phyloP scores from a whole-genome alignment of 2,113 vertebrate species.

The Strigops habroptila region DNA sequence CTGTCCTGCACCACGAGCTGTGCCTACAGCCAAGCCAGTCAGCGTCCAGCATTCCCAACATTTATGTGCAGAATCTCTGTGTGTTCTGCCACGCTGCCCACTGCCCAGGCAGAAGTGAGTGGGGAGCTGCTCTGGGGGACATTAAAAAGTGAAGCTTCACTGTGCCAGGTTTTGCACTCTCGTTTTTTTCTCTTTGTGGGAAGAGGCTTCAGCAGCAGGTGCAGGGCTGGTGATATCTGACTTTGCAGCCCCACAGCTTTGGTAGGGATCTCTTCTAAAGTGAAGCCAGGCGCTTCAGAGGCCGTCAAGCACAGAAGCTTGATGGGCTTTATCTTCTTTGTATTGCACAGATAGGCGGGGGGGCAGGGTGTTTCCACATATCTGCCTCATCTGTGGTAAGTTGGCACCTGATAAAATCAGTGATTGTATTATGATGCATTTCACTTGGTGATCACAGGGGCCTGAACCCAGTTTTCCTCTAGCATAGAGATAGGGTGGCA shows the following conservation, averaged over 20 bases:
- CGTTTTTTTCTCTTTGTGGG: background rate
- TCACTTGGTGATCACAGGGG: background rate
- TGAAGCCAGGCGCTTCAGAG: background rate
- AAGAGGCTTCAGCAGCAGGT: background rate
- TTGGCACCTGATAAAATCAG: background rate
- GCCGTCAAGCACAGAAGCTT: background rate
- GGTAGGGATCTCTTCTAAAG: background rate
- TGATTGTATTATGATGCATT: background rate
- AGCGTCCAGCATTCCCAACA: background rate
- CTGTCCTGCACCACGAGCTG: background rate
- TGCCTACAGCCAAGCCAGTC: background rate
- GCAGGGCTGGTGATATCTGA: background rate
- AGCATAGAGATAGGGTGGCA: background rate
- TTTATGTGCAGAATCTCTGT: background rate
- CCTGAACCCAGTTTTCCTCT: background rate
- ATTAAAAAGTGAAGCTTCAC: background rate
- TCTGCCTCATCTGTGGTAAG: background rate
- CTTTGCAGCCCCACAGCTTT: background rate
- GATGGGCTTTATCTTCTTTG: background rate
- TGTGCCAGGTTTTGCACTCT: background rate
- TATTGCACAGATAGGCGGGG: background rate
- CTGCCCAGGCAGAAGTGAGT: background rate
- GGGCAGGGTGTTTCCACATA: background rate
- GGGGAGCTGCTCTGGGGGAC: background rate
- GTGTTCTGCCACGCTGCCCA: background rate